Evolutionary conservation across 1,140 invertebrate species (phyloP).

Genomic region (Goniozus legneri): DNA sequence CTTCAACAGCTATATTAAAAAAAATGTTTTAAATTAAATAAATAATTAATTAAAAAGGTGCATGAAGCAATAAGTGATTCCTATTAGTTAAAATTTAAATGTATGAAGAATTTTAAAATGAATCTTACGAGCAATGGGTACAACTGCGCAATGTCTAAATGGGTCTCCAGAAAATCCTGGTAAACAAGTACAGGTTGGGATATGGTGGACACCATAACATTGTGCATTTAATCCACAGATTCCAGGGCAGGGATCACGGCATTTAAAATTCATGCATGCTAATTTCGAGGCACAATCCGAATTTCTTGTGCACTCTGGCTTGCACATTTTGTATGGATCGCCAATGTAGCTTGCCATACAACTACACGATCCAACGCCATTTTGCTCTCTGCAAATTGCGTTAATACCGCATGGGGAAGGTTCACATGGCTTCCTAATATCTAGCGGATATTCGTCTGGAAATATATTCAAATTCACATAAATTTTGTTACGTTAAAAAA

Average conservation of each 20-base stretch:
- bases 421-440: constrained; percentile 58
- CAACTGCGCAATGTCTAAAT: constrained; percentile 42
- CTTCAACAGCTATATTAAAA: constrained; percentile 26
- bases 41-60: background rate
- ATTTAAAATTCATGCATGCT: constrained; percentile 64
- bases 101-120: constrained; percentile 41
- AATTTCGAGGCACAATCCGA: constrained; percentile 62
- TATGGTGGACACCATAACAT: constrained; percentile 64
- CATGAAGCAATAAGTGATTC: too few relatives aligned
- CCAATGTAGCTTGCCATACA: constrained; percentile 71
- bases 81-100: too few relatives aligned
- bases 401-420: constrained; percentile 65
- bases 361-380: constrained; percentile 55
- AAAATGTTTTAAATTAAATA: background rate
- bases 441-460: constrained; percentile 34
- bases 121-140: constrained; percentile 34
- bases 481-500: background rate
- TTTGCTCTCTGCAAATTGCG: constrained; percentile 53
- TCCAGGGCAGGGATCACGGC: constrained; percentile 64
- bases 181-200: constrained; percentile 62
- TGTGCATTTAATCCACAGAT: constrained; percentile 65
- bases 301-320: constrained; percentile 71
- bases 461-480: constrained; percentile 25
- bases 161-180: constrained; percentile 63
- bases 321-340: constrained; percentile 67